Conservation (phyloP, 2,888 invertebrate genomes). For the Hoplodrina blanda region DNA sequence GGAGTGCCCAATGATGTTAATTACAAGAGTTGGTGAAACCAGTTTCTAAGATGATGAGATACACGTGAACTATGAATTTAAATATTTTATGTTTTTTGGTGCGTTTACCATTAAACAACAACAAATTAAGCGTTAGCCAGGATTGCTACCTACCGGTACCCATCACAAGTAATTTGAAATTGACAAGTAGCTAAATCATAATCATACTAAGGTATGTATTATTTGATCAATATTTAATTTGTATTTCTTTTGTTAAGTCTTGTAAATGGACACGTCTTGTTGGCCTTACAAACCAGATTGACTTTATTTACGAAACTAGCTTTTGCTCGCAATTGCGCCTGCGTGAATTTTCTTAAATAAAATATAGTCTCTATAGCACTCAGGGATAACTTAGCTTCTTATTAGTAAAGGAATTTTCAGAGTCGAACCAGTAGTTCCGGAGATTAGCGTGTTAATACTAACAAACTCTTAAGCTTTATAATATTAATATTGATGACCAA, state of each 20-base stretch:
- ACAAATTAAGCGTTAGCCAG: constrained; percentile 10
- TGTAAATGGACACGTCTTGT: background rate
- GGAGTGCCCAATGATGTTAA: constrained; percentile 47
- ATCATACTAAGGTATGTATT: background rate
- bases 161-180: constrained; percentile 9
- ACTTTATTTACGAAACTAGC: constrained; percentile 7
- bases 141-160: background rate
- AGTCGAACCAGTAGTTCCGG: too few species aligned
- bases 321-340: too few species aligned
- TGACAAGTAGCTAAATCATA: background rate
- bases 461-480: too few species aligned
- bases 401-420: too few species aligned
- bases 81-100: constrained; percentile 25
- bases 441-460: too few species aligned
- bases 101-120: constrained; percentile 6
- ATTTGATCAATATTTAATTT: background rate
- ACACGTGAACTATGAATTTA: constrained; percentile 31
- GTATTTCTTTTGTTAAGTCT: background rate
- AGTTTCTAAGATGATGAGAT: constrained; percentile 42
- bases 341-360: too few species aligned
- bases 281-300: constrained; percentile 20
- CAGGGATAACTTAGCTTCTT: too few species aligned
- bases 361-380: too few species aligned
- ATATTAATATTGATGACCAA: background rate
- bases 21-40: constrained; percentile 46